Percentiles rank a stretch among this genome's conserved stretches.
Conservation (phyloP, 2,113 vertebrate species). For the Myanophis thanlyinensis region DNA sequence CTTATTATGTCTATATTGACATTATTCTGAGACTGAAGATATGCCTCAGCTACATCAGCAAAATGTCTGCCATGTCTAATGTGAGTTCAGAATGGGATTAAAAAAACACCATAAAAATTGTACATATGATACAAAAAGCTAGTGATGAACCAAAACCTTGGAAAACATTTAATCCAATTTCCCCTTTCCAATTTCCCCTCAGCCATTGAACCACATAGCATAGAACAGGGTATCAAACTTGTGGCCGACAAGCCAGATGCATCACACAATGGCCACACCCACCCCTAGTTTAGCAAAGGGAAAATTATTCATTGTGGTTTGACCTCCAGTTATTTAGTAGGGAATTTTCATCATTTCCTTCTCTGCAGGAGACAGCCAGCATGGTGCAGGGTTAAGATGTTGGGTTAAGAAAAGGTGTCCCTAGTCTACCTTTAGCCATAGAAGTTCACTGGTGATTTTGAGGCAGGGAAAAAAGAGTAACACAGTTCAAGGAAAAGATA, state of each 20-base stretch:
- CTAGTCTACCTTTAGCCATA: background rate
- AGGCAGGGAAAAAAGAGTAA: background rate
- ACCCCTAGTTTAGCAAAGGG: no score
- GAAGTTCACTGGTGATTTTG: background rate
- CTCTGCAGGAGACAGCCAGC: background rate
- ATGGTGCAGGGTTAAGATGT: background rate
- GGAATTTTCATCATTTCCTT: background rate
- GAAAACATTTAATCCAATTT: background rate
- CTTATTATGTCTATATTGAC: background rate
- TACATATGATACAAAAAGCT: background rate
- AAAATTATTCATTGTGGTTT: background rate
- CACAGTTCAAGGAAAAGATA: background rate
- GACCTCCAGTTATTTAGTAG: background rate
- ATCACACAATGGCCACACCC: no score
- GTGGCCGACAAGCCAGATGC: no score
- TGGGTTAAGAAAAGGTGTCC: background rate
- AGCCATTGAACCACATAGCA: background rate
- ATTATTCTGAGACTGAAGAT: background rate
- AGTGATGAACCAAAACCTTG: background rate
- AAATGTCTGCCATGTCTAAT: background rate
- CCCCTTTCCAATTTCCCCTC: background rate
- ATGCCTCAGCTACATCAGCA: background rate
- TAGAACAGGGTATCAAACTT: no score
- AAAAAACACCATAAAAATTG: background rate
- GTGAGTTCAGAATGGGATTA: background rate